These are phyloP conservation scores for Tribolium madens DNA, from an alignment of 1,140 invertebrate species.

Conservation along the genomic window DNA sequence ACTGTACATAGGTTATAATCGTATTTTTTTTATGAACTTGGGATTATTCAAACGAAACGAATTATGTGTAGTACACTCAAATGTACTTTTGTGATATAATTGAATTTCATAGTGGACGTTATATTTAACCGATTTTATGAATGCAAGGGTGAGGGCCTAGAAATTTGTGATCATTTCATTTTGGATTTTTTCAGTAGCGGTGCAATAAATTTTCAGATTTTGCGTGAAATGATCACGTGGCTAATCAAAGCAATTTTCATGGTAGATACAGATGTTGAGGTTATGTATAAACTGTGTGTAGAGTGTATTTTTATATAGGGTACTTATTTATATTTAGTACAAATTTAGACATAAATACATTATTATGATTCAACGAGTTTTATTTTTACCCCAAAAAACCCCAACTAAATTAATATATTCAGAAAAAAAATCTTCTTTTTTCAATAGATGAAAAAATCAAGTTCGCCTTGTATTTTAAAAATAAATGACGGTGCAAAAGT, in stretches of 20 bases:
- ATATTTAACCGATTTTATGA: slow-evolving; percentile 9
- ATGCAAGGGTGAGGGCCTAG: slow-evolving; percentile 3
- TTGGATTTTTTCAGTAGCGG: slow-evolving; percentile 29
- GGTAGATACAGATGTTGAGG: slow-evolving; percentile 27
- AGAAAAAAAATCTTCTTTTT: too few relatives aligned
- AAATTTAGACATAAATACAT: slow-evolving; percentile 56
- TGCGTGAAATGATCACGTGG: slow-evolving; percentile 17
- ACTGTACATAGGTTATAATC: slow-evolving; percentile 53
- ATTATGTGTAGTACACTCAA: slow-evolving; percentile 62
- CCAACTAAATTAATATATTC: too few relatives aligned
- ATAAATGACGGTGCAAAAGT: too few relatives aligned
- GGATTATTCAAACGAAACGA: slow-evolving; percentile 56
- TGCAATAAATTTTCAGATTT: slow-evolving; percentile 45
- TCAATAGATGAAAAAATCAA: too few relatives aligned
- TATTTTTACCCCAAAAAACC: background rate
- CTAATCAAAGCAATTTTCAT: slow-evolving; percentile 22
- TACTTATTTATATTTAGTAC: slow-evolving; percentile 64
- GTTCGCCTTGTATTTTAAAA: too few relatives aligned
- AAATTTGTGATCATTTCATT: slow-evolving; percentile 38
- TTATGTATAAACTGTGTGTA: slow-evolving; percentile 61
- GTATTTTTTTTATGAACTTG: slow-evolving; percentile 48
- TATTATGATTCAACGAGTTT: background rate
- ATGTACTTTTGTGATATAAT: slow-evolving; percentile 62
- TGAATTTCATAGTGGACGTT: slow-evolving; percentile 43
- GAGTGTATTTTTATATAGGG: slow-evolving; percentile 65